phyloP scores from a whole-genome alignment of 2,888 invertebrate species.

The Apodemia mormo region DNA sequence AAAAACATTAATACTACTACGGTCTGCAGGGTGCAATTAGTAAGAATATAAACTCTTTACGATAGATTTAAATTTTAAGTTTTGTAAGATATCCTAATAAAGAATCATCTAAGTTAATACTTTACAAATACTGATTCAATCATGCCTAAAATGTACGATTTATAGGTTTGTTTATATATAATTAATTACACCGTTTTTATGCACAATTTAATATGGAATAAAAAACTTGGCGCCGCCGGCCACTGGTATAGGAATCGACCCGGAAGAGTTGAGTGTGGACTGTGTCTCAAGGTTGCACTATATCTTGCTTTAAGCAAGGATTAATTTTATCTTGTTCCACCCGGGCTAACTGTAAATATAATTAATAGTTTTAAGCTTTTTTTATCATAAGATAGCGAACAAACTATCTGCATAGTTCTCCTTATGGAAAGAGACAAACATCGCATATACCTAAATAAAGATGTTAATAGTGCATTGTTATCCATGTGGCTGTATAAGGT shows the following conservation, averaged over 20 bases:
- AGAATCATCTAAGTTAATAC: not conserved
- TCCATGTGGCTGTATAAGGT: too few relatives aligned
- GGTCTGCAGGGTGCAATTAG: too few relatives aligned
- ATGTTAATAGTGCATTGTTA: too few relatives aligned
- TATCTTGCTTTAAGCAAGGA: conserved; percentile 65
- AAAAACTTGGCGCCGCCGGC: conserved; percentile 43
- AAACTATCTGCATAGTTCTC: too few relatives aligned
- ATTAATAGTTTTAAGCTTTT: not conserved
- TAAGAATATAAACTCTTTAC: too few relatives aligned
- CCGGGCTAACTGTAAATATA: not conserved
- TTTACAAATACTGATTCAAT: too few relatives aligned
- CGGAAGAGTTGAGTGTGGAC: conserved; percentile 57
- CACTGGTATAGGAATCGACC: conserved; percentile 59
- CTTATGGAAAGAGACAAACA: too few relatives aligned
- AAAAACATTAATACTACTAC: too few relatives aligned
- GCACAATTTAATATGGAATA: conserved; percentile 1
- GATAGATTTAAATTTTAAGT: too few relatives aligned
- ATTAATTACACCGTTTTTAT: conserved; percentile 12
- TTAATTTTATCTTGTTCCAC: conserved; percentile 2
- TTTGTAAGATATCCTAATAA: too few relatives aligned
- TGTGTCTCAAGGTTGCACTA: conserved; percentile 63
- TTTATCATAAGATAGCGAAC: too few relatives aligned
- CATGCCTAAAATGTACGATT: not conserved
- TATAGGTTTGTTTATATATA: conserved; percentile 21
- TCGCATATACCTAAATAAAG: too few relatives aligned